Conservation (phyloP, 2,113 vertebrate species). For the Phylloscopus trochiloides region DNA sequence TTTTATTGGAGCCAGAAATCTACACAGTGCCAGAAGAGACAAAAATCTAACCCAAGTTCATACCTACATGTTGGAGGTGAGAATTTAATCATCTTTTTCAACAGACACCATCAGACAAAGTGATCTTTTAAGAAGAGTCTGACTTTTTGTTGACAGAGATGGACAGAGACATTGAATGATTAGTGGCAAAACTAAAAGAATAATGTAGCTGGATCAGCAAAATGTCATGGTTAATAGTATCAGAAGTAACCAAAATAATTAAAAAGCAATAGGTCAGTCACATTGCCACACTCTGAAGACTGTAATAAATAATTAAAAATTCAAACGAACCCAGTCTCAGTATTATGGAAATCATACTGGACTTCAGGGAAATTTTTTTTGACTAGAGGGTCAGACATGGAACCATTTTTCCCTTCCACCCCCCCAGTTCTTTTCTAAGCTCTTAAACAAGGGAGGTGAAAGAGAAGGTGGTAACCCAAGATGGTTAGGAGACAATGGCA, state of each 20-base stretch:
- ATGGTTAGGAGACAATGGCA: not conserved
- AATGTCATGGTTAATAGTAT: constrained; percentile 66
- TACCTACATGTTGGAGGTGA: not conserved
- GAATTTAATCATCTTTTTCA: not conserved
- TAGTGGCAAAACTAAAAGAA: constrained; percentile 16
- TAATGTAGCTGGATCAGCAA: constrained; percentile 43
- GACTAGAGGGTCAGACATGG: not conserved
- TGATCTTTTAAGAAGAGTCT: constrained; percentile 11
- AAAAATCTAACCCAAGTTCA: constrained; percentile 33
- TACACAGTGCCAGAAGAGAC: not conserved
- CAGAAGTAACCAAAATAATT: constrained; percentile 69
- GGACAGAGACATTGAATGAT: constrained; percentile 41
- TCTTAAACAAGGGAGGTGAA: not conserved
- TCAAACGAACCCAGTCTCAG: constrained; percentile 55
- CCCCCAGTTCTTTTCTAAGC: not conserved
- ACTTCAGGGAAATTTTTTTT: constrained; percentile 53
- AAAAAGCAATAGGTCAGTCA: constrained; percentile 67
- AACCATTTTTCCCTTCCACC: not conserved
- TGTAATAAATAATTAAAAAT: constrained; percentile 75
- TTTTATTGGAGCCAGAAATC: constrained; percentile 27
- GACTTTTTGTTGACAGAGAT: constrained; percentile 56
- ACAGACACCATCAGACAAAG: not conserved
- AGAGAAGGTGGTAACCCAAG: constrained; percentile 4
- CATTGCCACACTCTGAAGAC: constrained; percentile 55
- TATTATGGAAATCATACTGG: constrained; percentile 62